Conservation (phyloP, 2,888 invertebrate genomes). For the Lumbricus terrestris region DNA sequence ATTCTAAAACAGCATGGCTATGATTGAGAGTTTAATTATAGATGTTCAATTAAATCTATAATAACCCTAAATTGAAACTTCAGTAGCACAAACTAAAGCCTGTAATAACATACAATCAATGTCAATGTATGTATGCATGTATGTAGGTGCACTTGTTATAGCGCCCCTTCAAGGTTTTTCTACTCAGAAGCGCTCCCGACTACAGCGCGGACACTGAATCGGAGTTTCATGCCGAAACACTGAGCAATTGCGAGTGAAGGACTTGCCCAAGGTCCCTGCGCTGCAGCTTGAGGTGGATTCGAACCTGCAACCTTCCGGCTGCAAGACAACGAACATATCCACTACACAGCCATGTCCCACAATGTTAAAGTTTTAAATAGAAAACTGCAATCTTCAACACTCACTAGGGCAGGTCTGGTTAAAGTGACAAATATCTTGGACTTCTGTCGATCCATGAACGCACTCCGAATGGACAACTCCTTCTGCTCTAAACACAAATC, state of each 20-base stretch:
- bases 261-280: too few relatives aligned
- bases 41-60: not conserved
- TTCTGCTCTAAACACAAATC: conserved; percentile 10
- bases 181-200: too few relatives aligned
- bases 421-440: conserved; percentile 11
- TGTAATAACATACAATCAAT: not conserved
- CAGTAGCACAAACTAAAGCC: not conserved
- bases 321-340: too few relatives aligned
- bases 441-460: not conserved
- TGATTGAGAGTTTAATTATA: not conserved
- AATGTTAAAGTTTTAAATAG: not conserved
- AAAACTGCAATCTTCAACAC: not conserved
- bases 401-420: not conserved
- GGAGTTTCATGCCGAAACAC: too few relatives aligned
- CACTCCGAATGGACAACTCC: not conserved
- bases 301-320: too few relatives aligned
- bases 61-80: not conserved
- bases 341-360: too few relatives aligned
- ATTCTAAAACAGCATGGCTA: not conserved
- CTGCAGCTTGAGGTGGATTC: too few relatives aligned
- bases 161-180: too few relatives aligned
- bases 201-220: too few relatives aligned
- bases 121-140: too few relatives aligned
- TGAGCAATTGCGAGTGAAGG: too few relatives aligned
- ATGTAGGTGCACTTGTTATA: too few relatives aligned